These are phyloP conservation scores for Epizoanthus ramosus DNA, from an alignment of 92 coral and sea anemone genomes.

Conservation along the genomic window DNA sequence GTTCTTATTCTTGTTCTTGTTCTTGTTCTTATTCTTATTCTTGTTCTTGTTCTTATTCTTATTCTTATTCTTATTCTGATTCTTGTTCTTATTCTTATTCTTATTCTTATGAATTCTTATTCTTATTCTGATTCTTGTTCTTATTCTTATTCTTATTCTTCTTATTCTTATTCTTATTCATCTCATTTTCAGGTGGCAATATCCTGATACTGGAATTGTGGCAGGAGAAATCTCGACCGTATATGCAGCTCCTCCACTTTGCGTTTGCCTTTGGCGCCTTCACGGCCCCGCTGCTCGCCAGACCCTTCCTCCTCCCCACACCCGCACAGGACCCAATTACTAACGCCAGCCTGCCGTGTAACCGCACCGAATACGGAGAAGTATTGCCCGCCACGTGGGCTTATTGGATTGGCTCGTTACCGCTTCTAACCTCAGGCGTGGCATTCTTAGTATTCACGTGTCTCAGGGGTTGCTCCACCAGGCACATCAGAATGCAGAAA, in stretches of 20 bases:
- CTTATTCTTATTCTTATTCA: too few species aligned
- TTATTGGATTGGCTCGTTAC: slow-evolving; percentile 73
- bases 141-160: too few species aligned
- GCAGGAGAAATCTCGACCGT: slow-evolving; percentile 81
- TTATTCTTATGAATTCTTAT: too few species aligned
- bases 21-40: too few species aligned
- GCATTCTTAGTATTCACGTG: slow-evolving; percentile 65
- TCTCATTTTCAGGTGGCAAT: slow-evolving; percentile 84
- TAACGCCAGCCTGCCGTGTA: slow-evolving; percentile 22
- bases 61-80: too few species aligned
- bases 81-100: too few species aligned
- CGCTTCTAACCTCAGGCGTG: slow-evolving; percentile 67
- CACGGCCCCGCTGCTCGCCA: slow-evolving; percentile 75
- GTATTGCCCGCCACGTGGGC: slow-evolving; percentile 75
- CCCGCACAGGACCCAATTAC: slow-evolving; percentile 7
- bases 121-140: too few species aligned
- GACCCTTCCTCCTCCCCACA: slow-evolving; percentile 74
- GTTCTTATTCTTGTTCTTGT: too few species aligned
- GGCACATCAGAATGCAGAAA: slow-evolving; percentile 44
- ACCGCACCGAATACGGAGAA: slow-evolving; percentile 24
- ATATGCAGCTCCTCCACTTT: slow-evolving; percentile 86
- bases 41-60: too few species aligned
- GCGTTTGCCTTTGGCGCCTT: slow-evolving; percentile 91
- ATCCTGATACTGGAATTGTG: slow-evolving; percentile 77
- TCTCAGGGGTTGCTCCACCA: slow-evolving; percentile 50